Evolutionary conservation across 1,140 invertebrate species (phyloP), one percentile per base, ranked within the genome.

Genomic region (Cherax destructor): DNA sequence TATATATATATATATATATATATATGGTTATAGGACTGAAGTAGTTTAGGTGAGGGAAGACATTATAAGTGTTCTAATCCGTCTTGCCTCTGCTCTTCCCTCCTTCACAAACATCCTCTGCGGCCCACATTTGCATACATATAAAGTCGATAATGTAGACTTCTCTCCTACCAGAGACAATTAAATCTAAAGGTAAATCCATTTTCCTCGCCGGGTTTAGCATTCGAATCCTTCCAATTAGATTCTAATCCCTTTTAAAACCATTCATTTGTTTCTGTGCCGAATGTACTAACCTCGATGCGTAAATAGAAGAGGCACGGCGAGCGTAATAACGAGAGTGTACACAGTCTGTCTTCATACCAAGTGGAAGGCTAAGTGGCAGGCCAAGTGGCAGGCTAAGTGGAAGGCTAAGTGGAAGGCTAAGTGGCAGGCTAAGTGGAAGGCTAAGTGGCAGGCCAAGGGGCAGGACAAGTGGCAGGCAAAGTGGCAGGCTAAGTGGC

Each of bases 221-320:
- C 65, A 89, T 89, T 56, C 80, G 69, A 89, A 83, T 89, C 80
- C 79, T 83, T 13, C 79, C 80, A 89, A 89, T 89, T 83, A 89
- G 79, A 52, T 83, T 83, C 50, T 74, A 89, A 89, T 89, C 87
- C 87, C 49, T 81, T 65, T 78, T 76, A 78, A 78, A 78, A 87
- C 85, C 52, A 56, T 59, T 59, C 50, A 50, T 72, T 76, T 86
- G 47, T 49, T 47, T 76, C 69, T 47, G 47, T 49, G 47, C 69
- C 24, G n/a, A n/a, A 74, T 74, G 69, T 74, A 30, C 69, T 74
- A 74, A 74, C 69, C 21, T 9, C 30, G 6, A 5, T 11, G 21
- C 69, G n/a, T 65, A 65, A 65, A 65, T 21, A 65, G 52, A 13
- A 56, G 52, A 56, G 13, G 9, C 1, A 10, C 52, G 52, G 30